phyloP scores from a whole-genome alignment of 2,888 invertebrate species.

The Furcula furcula region DNA sequence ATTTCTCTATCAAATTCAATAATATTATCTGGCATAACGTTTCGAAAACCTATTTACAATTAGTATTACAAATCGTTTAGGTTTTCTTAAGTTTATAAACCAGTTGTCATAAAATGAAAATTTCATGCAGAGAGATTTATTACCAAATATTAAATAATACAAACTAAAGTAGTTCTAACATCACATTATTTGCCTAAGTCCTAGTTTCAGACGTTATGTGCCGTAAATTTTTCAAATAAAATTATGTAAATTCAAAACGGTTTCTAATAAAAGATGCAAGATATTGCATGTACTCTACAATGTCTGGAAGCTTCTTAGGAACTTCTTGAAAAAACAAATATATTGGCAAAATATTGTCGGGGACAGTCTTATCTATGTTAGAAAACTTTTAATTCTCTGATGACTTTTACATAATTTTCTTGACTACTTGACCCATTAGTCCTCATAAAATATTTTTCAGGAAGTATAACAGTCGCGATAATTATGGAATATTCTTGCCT shows the following conservation, averaged over 20 bases:
- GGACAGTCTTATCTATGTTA: no score
- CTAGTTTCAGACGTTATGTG: constrained; percentile 28
- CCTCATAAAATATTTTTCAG: no score
- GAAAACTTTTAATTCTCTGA: no score
- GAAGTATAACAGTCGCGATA: no score
- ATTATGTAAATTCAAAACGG: constrained; percentile 18
- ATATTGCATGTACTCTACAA: constrained; percentile 3
- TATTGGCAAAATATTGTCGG: constrained; percentile 12
- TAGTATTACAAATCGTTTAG: constrained; percentile 6
- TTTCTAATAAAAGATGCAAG: constrained; percentile 3
- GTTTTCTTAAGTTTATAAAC: constrained; percentile 2
- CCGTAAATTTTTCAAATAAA: no score
- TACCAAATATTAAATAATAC: constrained; percentile 41
- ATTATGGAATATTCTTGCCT: no score
- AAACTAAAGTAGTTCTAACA: constrained; percentile 48
- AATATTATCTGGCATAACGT: constrained; percentile 6
- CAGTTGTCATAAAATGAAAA: constrained; percentile 11
- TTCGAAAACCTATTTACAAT: constrained; percentile 6
- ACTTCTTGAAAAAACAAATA: constrained; percentile 22
- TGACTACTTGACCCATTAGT: no score
- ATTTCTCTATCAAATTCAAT: constrained; percentile 4
- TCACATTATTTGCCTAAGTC: constrained; percentile 52
- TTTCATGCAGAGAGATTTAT: constrained; percentile 18
- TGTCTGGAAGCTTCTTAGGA: constrained; percentile 25
- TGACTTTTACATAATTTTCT: no score